Base-by-base conservation (phyloP, 2,888 invertebrate species). In the Panzeria rudis region DNA sequence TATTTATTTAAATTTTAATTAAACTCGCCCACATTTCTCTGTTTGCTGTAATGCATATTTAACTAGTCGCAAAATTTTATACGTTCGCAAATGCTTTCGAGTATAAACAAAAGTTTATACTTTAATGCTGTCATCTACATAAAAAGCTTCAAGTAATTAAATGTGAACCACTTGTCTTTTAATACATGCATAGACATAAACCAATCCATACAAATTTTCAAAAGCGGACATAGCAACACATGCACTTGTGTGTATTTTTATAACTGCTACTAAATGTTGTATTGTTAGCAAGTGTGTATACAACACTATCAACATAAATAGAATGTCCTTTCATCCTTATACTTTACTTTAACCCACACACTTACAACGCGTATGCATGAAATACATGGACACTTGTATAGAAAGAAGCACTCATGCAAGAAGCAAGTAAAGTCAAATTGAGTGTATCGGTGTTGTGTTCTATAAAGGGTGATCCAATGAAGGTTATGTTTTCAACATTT, bases 261-360 rank as follows among this genome's bases (percentile, higher is more conserved):
- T 20, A 72, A 54, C 56, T 41, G 56, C 68, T 62, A 77, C 47
- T 75, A 29, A 82, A 52, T 82, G 54, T 54, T 73, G 17, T 38
- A 35, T 77, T 69, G 69, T 66, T 73, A 7, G 59, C 20, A 56
- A 61, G 59, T 52, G 59, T 81, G n/a, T 61, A 13, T 52, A 83
- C 76, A 87, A 87, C 88, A 88, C 88, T 86, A 86, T 66, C 47
- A 87, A 89, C 88, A 88, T 89, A 86, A 89, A 90, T 89, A 89
- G 87, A 87, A 88, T 86, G 88, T 88, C 88, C 81, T 68, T 68
- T 68, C 23, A 41, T 66, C 38, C 38, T 52, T 15, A 32, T 9
- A 66, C 3, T 64, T 20, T n/a, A 25, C 38, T 38, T 59, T 8
- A 66, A 13, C 32, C 32, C 5, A 25, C 47, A 61, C 38, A 23